Percentiles rank a stretch among this genome's conserved stretches.
phyloP scores from a whole-genome alignment of 2,797 vertebrate species.

The Cirrhinus mrigala region DNA sequence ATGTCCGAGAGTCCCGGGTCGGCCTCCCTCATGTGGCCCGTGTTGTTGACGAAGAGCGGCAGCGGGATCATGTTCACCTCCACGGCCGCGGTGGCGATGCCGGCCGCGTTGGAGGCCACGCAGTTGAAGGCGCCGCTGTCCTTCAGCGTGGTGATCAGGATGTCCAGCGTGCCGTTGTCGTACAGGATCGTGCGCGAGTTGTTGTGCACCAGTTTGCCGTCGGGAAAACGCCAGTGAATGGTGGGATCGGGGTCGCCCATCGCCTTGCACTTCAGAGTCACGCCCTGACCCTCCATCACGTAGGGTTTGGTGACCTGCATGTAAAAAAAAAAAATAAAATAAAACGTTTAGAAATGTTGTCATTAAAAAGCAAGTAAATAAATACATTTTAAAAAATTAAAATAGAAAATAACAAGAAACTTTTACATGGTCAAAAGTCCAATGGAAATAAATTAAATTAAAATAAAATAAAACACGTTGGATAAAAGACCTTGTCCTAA shows the following conservation, averaged over 20 bases:
- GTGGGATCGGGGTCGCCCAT: constrained; percentile 90
- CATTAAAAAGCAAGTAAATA: too few species aligned
- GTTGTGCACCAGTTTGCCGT: constrained; percentile 91
- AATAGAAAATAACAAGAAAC: too few species aligned
- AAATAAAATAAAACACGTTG: too few species aligned
- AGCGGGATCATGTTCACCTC: constrained; percentile 90
- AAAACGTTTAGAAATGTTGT: too few species aligned
- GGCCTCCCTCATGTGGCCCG: constrained; percentile 82
- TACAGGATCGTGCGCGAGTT: constrained; percentile 86
- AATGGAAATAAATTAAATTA: too few species aligned
- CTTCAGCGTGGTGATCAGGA: constrained; percentile 90
- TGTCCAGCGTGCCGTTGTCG: constrained; percentile 90
- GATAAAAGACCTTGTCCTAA: too few species aligned
- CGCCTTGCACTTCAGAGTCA: constrained; percentile 89
- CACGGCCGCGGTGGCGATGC: constrained; percentile 89
- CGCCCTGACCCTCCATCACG: constrained; percentile 90
- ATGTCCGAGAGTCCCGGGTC: constrained; percentile 92
- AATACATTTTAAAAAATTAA: too few species aligned
- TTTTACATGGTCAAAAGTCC: too few species aligned
- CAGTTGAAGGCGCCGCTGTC: constrained; percentile 94
- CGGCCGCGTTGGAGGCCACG: constrained; percentile 93
- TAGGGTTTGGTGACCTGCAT: constrained; percentile 75
- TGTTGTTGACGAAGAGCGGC: constrained; percentile 88
- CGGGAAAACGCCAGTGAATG: constrained; percentile 92
- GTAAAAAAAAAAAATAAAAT: too few species aligned